A percentile compares a stretch with the other conserved stretches of the same genome.
These are phyloP conservation scores for Mobula hypostoma DNA, from an alignment of 2,113 vertebrate genomes.

Conservation along the genomic window DNA sequence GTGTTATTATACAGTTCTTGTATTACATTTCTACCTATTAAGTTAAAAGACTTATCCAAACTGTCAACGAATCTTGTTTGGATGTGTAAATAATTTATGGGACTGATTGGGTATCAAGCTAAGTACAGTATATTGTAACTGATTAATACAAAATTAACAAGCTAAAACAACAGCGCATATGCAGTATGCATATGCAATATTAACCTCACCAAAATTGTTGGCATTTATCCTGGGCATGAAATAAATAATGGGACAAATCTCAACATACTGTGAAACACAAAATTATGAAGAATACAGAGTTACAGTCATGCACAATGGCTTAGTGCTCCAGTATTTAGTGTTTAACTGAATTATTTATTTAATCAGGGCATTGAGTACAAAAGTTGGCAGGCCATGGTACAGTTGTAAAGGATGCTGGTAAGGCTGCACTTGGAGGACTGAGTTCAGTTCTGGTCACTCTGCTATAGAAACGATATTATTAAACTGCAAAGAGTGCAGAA, in stretches of 20 bases:
- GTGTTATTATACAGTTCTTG: neutral
- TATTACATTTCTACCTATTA: neutral
- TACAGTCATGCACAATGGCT: neutral
- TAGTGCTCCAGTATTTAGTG: neutral
- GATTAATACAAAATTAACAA: neutral
- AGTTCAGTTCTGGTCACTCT: no score
- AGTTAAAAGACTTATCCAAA: neutral
- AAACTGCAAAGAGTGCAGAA: no score
- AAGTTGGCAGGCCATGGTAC: no score
- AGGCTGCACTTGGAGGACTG: no score
- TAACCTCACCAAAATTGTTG: neutral
- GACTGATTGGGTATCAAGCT: neutral
- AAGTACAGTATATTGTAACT: neutral
- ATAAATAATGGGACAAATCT: neutral
- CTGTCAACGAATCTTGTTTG: neutral
- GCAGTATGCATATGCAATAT: neutral
- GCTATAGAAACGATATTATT: no score
- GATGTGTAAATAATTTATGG: neutral
- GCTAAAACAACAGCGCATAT: neutral
- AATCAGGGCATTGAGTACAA: no score
- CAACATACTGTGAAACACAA: neutral
- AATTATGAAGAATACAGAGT: neutral
- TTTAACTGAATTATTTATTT: neutral
- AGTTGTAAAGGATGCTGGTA: no score
- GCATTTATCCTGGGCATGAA: neutral